Evolutionary conservation across 1,140 invertebrate genomes (phyloP).

Genomic region (Megalonaias nervosa): DNA sequence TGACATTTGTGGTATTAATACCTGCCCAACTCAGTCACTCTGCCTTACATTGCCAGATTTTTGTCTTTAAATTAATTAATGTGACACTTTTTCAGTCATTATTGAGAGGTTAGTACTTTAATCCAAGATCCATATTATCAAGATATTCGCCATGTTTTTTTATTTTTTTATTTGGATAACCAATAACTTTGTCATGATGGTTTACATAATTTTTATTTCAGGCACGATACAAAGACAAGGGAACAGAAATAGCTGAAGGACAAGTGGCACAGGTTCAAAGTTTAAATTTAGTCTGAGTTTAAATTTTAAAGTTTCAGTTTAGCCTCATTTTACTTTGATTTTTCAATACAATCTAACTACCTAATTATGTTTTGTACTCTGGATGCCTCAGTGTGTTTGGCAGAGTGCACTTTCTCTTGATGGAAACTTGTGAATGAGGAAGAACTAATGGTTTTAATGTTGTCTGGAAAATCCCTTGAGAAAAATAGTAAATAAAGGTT

Average conservation of each 20-base stretch:
- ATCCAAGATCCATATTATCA: too few relatives aligned
- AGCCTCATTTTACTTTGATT: neutral
- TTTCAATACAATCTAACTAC: neutral
- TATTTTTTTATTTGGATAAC: too few relatives aligned
- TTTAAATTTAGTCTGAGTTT: neutral
- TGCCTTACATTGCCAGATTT: too few relatives aligned
- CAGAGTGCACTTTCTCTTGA: neutral
- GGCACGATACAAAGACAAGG: slow-evolving; percentile 95
- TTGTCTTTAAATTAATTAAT: too few relatives aligned
- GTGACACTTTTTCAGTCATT: too few relatives aligned
- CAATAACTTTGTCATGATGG: too few relatives aligned
- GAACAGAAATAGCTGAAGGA: slow-evolving; percentile 93
- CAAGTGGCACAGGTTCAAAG: slow-evolving; percentile 82
- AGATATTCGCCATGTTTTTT: too few relatives aligned
- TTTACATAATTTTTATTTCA: slow-evolving; percentile 68
- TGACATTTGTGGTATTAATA: too few relatives aligned
- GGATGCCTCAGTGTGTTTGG: neutral
- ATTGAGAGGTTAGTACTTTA: too few relatives aligned
- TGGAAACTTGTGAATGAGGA: neutral
- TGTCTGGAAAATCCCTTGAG: neutral
- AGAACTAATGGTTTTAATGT: neutral
- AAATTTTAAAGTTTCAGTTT: too few relatives aligned
- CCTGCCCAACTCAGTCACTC: too few relatives aligned
- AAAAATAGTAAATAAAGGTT: neutral
- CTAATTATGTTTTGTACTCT: neutral